Evolutionary conservation across 2,797 vertebrate species (phyloP), one percentile per base, ranked within the genome.

Genomic region (Enteromius paludinosus): DNA sequence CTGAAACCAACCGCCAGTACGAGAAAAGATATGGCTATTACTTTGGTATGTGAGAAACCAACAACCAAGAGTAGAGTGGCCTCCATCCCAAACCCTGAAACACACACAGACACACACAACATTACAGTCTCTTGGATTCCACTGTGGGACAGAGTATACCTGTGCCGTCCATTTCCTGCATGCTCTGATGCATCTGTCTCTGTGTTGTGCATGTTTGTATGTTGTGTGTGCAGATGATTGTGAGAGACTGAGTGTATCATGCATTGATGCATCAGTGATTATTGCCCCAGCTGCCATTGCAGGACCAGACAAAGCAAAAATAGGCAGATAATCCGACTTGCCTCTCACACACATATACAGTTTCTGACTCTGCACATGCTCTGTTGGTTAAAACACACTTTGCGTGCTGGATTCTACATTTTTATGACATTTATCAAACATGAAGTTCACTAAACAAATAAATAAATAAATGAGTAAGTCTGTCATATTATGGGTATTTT

Each of bases 1-100:
- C 97, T 98, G 91, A 98, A 98, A 47, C 97, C 97, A 76, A 98
- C 97, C 1, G 97, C 97, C 1, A 98, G 92, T 70, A 97, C 95
- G 49, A 98, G 88, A 90, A 98, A 98, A 23, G 96, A 95, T 84
- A 98, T 98, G 49, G 97, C 96, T 0, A 97, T 88, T 0, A 87
- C 95, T 90, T 96, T 97, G 18, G 96, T 95, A 90, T 98, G 97
- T 41, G 97, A 97, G 89, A 94, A 98, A 28, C 97, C 97, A 17
- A 98, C 97, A 85, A 98, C 97, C 81, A 98, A 89, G 81, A 98
- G 93, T 17, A 98, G 92, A 0, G 97, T 98, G 47, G 97, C 97
- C 86, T 97, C 97, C 97, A 98, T 97, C 49, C 97, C 97, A 72
- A 98, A 98, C 71, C 97, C 95, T 95, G 86, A 65, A 88, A 86